These are phyloP conservation scores for Drosophila sulfurigaster DNA, from an alignment of 1,140 invertebrate species.

Conservation along the genomic window DNA sequence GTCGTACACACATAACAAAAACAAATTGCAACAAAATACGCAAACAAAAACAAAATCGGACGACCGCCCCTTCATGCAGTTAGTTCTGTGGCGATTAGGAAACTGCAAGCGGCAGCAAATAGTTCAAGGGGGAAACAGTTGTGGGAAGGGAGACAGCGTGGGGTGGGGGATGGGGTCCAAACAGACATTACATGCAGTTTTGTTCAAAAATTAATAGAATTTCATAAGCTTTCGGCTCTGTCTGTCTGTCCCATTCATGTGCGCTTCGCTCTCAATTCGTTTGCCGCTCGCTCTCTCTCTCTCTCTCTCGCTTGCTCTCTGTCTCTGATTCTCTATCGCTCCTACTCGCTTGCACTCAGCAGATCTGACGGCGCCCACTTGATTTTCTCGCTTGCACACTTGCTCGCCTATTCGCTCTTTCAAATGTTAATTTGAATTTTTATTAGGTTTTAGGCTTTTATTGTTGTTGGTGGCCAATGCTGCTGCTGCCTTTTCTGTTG, in stretches of 20 bases:
- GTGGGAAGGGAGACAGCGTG: neutral
- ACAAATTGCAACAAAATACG: conserved; percentile 79
- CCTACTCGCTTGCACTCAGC: conserved; percentile 23
- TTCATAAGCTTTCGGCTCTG: conserved; percentile 75
- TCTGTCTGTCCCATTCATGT: conserved; percentile 50
- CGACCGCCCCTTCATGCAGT: conserved; percentile 6
- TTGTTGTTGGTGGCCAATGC: conserved; percentile 60
- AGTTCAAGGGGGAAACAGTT: conserved; percentile 7
- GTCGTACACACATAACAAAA: conserved; percentile 44
- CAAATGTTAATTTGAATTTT: conserved; percentile 84
- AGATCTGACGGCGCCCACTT: conserved; percentile 17
- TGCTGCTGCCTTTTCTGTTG: conserved; percentile 65
- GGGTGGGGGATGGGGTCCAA: conserved; percentile 26
- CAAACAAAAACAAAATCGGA: conserved; percentile 66
- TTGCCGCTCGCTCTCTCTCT: conserved; percentile 26
- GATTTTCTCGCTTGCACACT: conserved; percentile 27
- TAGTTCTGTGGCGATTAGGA: conserved; percentile 39
- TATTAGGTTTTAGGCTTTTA: conserved; percentile 84
- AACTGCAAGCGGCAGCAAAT: conserved; percentile 41
- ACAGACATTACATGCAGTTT: conserved; percentile 74
- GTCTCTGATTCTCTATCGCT: too few species aligned
- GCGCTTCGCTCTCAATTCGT: conserved; percentile 16
- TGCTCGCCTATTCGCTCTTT: conserved; percentile 64
- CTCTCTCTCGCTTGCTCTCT: conserved; percentile 26
- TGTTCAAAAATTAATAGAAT: conserved; percentile 84